These are phyloP conservation scores for Tetramorium alpestre DNA, from an alignment of 1,140 invertebrate species.

Conservation along the genomic window DNA sequence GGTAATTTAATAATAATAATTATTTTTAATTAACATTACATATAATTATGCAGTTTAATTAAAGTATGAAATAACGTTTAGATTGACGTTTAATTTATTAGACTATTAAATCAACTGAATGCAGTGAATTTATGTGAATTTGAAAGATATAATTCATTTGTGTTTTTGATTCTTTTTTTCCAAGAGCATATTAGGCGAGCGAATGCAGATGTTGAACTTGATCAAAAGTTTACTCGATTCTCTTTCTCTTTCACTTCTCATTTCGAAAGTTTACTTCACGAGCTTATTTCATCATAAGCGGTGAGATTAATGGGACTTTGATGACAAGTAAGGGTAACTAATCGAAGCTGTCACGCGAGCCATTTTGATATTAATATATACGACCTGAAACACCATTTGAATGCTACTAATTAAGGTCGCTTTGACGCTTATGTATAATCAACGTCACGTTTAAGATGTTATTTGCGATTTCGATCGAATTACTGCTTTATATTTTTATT, in stretches of 20 bases:
- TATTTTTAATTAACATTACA: background rate
- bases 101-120: background rate
- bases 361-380: constrained; percentile 61
- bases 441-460: constrained; percentile 8
- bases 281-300: constrained; percentile 42
- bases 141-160: background rate
- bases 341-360: constrained; percentile 54
- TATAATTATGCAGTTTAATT: background rate
- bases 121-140: background rate
- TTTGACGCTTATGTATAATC: constrained; percentile 36
- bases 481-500: constrained; percentile 17
- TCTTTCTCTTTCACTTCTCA: background rate
- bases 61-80: background rate
- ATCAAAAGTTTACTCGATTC: constrained; percentile 12
- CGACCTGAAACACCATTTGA: constrained; percentile 53
- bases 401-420: constrained; percentile 49
- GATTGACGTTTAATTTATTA: background rate
- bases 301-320: constrained; percentile 56
- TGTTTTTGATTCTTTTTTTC: background rate
- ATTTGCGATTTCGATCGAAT: background rate
- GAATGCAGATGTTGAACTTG: constrained; percentile 10
- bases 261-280: constrained; percentile 27
- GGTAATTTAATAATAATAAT: background rate
- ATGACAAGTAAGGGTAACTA: constrained; percentile 60
- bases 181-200: background rate